Percentiles rank a stretch among this genome's conserved stretches.
Evolutionary conservation across 2,113 vertebrate species (phyloP).

Genomic region (Alligator sinensis): DNA sequence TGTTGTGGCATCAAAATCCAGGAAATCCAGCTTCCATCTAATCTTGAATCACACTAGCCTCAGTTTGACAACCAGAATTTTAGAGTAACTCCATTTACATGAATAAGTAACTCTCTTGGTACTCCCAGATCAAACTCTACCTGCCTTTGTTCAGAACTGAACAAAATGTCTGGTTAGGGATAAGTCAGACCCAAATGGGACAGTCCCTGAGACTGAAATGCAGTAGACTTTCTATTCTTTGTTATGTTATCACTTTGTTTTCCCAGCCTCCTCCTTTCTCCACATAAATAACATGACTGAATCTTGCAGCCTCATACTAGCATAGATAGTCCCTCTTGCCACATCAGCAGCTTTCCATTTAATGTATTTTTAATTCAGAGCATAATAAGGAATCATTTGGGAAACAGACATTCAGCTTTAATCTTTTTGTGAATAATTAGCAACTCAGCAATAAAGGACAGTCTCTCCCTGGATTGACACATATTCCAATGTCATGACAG

Average conservation of each 20-base stretch:
- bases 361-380: conserved; percentile 54
- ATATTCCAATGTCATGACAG: background rate
- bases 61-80: background rate
- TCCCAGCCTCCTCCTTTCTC: background rate
- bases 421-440: conserved; percentile 44
- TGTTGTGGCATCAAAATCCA: background rate
- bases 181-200: background rate
- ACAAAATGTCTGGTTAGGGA: background rate
- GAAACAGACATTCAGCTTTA: conserved; percentile 37
- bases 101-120: background rate
- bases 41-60: background rate
- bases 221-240: background rate
- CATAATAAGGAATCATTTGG: conserved; percentile 34
- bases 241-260: background rate
- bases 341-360: conserved; percentile 30
- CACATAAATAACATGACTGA: background rate
- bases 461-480: background rate
- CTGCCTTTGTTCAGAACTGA: background rate
- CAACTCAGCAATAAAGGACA: conserved; percentile 2
- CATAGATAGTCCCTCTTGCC: background rate
- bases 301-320: background rate
- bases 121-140: background rate
- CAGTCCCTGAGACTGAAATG: background rate
- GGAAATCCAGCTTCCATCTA: background rate
- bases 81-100: background rate